Base-by-base conservation (phyloP, 1,140 invertebrate genomes). In the Ceratina japonica region DNA sequence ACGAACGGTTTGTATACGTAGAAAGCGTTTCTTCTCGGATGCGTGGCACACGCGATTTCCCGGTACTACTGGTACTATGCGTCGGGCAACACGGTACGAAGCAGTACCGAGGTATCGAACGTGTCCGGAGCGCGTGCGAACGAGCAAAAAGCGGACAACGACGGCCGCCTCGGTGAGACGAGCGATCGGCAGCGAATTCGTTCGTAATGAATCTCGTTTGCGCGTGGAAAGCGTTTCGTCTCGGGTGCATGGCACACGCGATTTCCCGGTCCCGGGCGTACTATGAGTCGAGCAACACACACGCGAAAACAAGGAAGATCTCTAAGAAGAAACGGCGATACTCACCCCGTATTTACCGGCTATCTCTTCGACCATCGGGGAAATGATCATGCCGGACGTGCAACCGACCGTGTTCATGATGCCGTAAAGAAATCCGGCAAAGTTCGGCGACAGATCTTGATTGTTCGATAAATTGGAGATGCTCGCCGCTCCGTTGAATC, bases 401-500 rank as follows among this genome's bases (percentile, higher is more conserved):
- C 93, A 93, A 3, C 95, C 95, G 31, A 96, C 80, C 44, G 94
- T 95, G 85, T 96, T 96, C 56, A 95, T 95, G 24, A 96, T 94
- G n/a, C 95, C 95, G 81, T 96, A 96, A 13, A 96, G 86, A 10
- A 95, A 94, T 10, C 95, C 95, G 16, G 96, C 96, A 91, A 94
- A 96, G 90, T 96, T 97, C 5, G 95, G 95, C 0, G 96, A 95
- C 18, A 97, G 91, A 91, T 97, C 96, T 90, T 97, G 95, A 81
- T 97, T 96, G 86, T 97, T 97, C 74, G 96, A 95, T 82, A 96
- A 92, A 90, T 96, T 97, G 0, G 96, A 95, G 31, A 96, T 93
- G 18, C 95, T 96, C 0, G 96, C 95, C 49, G 97, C 96, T 0
- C 97, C 97, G 75, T 97, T 97, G 69, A 97, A 94, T 2, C 96